Evolutionary conservation across 2,888 invertebrate species (phyloP).

Genomic region (Phortica magna): DNA sequence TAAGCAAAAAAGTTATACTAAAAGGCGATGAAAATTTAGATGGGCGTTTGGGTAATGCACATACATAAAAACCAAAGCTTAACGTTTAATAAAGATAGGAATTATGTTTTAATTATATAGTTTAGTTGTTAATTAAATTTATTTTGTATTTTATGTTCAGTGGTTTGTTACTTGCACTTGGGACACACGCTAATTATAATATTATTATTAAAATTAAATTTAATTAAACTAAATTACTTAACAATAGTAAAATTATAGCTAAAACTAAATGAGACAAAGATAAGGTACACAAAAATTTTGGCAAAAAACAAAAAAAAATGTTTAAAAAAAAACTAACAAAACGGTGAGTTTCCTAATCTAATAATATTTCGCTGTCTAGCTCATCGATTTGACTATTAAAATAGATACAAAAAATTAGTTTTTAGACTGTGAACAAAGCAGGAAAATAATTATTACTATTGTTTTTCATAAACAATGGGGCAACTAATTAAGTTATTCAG

Average conservation of each 20-base stretch:
- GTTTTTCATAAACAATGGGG: no score
- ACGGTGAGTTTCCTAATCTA: slow-evolving; percentile 76
- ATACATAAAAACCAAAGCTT: slow-evolving; percentile 22
- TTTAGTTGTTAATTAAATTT: slow-evolving; percentile 39
- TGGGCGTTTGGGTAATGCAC: slow-evolving; percentile 31
- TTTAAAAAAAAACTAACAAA: slow-evolving; percentile 51
- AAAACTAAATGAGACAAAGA: slow-evolving; percentile 61
- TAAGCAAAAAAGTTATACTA: neutral
- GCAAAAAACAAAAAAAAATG: slow-evolving; percentile 57
- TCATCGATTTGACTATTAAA: slow-evolving; percentile 35
- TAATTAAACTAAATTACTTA: slow-evolving; percentile 61
- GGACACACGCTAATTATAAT: slow-evolving; percentile 46
- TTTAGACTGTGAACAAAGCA: slow-evolving; percentile 55
- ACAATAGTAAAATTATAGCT: slow-evolving; percentile 75
- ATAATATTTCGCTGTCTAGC: slow-evolving; percentile 31
- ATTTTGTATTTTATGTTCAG: slow-evolving; percentile 31
- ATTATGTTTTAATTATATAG: slow-evolving; percentile 44
- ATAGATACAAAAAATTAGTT: slow-evolving; percentile 50
- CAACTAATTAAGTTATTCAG: no score
- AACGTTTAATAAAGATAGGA: slow-evolving; percentile 2
- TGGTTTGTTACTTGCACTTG: neutral
- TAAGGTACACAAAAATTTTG: slow-evolving; percentile 59
- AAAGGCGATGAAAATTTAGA: neutral
- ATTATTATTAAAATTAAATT: slow-evolving; percentile 43
- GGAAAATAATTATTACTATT: slow-evolving; percentile 40